These are phyloP conservation scores for Rhynchopsitta pachyrhyncha DNA, from an alignment of 2,113 vertebrate genomes.

Conservation along the genomic window DNA sequence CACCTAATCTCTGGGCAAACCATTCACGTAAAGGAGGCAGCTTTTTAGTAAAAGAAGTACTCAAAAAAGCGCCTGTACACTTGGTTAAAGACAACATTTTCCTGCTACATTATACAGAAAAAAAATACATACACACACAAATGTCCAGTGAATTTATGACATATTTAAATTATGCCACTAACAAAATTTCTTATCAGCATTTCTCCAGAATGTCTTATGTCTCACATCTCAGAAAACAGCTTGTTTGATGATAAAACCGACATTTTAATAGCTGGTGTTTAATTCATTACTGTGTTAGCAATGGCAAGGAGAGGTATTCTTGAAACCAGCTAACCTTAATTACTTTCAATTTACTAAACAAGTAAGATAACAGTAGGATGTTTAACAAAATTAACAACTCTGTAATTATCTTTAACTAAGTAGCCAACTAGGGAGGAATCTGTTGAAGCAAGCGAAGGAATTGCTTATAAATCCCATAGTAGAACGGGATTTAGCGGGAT, in stretches of 20 bases:
- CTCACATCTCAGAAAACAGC: background rate
- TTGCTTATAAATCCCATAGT: background rate
- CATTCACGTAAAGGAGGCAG: background rate
- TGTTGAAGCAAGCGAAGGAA: background rate
- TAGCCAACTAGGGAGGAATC: background rate
- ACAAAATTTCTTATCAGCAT: background rate
- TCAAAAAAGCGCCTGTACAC: background rate
- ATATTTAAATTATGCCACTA: background rate
- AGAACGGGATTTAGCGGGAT: background rate
- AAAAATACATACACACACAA: background rate
- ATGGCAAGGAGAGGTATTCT: background rate
- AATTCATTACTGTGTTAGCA: background rate
- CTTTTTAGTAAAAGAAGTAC: background rate
- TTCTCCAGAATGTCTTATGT: background rate
- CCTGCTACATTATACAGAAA: background rate
- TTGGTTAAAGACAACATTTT: background rate
- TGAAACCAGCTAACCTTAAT: conserved; percentile 9
- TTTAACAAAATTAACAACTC: background rate
- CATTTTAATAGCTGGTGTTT: background rate
- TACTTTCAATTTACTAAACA: conserved; percentile 6
- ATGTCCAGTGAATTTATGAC: background rate
- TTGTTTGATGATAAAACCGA: background rate
- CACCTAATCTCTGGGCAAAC: background rate
- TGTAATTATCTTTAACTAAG: background rate
- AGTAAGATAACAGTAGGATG: background rate